Evolutionary conservation across 2,888 invertebrate genomes (phyloP).

Genomic region (Tiliacea aurago): DNA sequence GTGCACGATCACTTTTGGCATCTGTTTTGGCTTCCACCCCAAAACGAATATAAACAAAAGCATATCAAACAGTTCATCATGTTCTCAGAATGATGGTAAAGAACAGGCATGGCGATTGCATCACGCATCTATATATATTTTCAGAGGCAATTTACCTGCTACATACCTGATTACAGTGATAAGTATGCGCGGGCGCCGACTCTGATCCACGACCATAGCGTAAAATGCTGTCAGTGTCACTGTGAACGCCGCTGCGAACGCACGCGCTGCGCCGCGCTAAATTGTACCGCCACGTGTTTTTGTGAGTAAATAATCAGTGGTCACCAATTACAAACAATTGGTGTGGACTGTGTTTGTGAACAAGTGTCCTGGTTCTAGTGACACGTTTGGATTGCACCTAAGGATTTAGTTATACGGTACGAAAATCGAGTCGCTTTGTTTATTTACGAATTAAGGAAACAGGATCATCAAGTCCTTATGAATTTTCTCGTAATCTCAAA

Average conservation of each 20-base stretch:
- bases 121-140: conserved; percentile 76
- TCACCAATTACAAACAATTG: conserved; percentile 72
- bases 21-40: conserved; percentile 61
- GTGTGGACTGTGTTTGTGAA: conserved; percentile 72
- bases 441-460: conserved; percentile 67
- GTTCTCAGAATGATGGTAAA: conserved; percentile 74
- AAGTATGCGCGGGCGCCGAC: conserved; percentile 79
- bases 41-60: conserved; percentile 65
- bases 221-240: conserved; percentile 77
- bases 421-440: conserved; percentile 77
- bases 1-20: conserved; percentile 45
- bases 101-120: conserved; percentile 72
- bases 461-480: conserved; percentile 38
- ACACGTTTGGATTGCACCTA: conserved; percentile 80
- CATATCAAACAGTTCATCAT: conserved; percentile 62
- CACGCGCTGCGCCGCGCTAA: conserved; percentile 70
- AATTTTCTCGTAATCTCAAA: conserved; percentile 33
- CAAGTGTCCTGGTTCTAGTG: conserved; percentile 69
- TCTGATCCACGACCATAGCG: conserved; percentile 60
- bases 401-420: conserved; percentile 73
- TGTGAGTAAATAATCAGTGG: conserved; percentile 84
- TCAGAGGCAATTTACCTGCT: conserved; percentile 84
- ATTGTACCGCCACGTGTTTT: conserved; percentile 78
- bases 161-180: conserved; percentile 74
- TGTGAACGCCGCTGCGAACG: conserved; percentile 73